Base-by-base conservation (phyloP, 2,888 invertebrate genomes). In the Conistra vaccinii region DNA sequence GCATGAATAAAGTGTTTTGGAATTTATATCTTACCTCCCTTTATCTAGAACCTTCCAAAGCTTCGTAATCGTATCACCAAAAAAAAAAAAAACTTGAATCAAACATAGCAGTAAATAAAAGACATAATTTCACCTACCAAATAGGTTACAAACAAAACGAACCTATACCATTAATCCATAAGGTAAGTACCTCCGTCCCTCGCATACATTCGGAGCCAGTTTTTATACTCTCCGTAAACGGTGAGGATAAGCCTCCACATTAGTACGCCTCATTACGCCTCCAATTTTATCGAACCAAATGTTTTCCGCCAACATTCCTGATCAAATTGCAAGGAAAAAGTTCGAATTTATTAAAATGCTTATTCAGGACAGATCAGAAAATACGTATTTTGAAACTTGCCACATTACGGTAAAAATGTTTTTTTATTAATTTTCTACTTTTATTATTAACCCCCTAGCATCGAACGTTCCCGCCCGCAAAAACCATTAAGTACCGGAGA, bases 271-370 rank as follows among this genome's bases (percentile, higher is more conserved):
- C 84, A 84, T 84, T 84, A 85, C 83, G 74, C 82, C 66, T 79
- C 76, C 80, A 83, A 85, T 80, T 84, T 85, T 71, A 85, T 84
- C 80, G 85, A 80, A 83, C 76, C 80, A 66, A 85, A 74, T 84
- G 80, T 75, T 83, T 81, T 85, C 72, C 77, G 76, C 83, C 39
- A 71, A 82, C 80, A 80, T 85, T 80, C 74, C 65, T 71, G 85
- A 84, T 76, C 76, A 85, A 85, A 84, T 83, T 71, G 76, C 69
- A 45, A 75, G 83, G 83, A 85, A 85, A 81, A 74, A 76, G 75
- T 74, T 79, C 79, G 80, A 75, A 84, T 84, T 85, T 83, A 82
- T 84, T 81, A 80, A 80, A 80, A 76, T 58, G 83, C 72, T 83
- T 83, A 76, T 61, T 71, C 69, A 62, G 61, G 55, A n/a, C n/a